A percentile compares a stretch with the other conserved stretches of the same genome.
These are phyloP conservation scores for Siderastrea radians DNA, from an alignment of 92 coral and sea anemone genomes.

Conservation along the genomic window DNA sequence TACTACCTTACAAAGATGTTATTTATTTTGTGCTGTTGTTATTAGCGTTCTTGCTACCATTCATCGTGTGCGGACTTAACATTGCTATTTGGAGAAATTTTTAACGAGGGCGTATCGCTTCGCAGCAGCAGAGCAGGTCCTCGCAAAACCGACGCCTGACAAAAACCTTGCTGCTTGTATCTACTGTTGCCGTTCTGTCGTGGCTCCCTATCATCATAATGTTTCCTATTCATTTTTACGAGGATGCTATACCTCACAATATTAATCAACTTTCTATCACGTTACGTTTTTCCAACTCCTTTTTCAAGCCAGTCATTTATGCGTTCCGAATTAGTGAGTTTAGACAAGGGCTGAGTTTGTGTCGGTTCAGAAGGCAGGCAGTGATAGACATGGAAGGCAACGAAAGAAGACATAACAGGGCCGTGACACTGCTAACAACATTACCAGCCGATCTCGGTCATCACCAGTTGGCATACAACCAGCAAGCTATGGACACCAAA, in stretches of 20 bases:
- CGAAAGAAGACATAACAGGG: not conserved
- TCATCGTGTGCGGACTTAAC: conserved; percentile 3
- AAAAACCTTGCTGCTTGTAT: conserved; percentile 13
- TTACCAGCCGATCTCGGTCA: too few species aligned
- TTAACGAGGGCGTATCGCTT: not conserved
- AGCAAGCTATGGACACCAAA: too few species aligned
- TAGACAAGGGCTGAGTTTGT: not conserved
- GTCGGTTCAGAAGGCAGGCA: not conserved
- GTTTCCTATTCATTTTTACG: too few species aligned
- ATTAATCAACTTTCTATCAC: not conserved
- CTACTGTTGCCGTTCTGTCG: not conserved
- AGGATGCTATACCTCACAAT: too few species aligned
- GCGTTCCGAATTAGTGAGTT: conserved; percentile 19
- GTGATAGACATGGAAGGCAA: too few species aligned
- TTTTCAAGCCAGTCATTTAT: not conserved
- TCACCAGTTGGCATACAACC: too few species aligned
- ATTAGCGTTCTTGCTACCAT: not conserved
- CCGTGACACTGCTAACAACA: not conserved
- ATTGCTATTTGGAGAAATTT: conserved; percentile 22
- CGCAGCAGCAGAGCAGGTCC: conserved; percentile 8
- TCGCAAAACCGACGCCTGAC: conserved; percentile 12
- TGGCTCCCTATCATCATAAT: not conserved
- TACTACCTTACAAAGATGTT: too few species aligned
- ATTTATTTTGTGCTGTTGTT: not conserved
- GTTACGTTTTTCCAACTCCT: conserved; percentile 1